These are phyloP conservation scores for Vulpes ferrilata DNA, from an alignment of 2,113 vertebrate genomes.

Conservation along the genomic window DNA sequence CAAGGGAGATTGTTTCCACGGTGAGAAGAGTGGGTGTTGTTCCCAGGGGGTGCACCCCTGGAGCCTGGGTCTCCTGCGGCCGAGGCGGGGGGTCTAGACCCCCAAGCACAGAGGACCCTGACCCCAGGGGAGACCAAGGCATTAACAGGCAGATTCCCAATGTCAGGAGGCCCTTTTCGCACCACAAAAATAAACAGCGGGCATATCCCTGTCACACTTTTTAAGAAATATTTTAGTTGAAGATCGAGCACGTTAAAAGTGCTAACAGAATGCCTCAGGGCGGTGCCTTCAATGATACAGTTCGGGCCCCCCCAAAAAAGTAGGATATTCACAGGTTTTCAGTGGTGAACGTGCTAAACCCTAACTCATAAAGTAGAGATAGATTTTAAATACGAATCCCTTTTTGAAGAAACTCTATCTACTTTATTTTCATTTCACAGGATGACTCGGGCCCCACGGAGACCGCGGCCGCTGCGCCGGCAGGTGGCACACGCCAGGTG, in stretches of 20 bases:
- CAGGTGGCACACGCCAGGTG: no score
- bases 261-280: neutral
- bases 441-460: neutral
- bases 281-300: neutral
- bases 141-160: neutral
- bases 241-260: neutral
- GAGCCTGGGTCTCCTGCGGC: no score
- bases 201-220: neutral
- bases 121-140: neutral
- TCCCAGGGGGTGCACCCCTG: no score
- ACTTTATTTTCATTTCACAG: constrained; percentile 38
- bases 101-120: neutral
- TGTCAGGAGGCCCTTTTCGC: neutral
- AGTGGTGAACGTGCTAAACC: neutral
- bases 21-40: neutral
- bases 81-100: no score
- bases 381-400: neutral
- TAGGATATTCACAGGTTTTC: neutral
- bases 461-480: no score
- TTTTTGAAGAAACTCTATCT: constrained; percentile 8
- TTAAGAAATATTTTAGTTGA: neutral
- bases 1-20: neutral
- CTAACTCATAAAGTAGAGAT: neutral
- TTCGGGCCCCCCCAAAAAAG: neutral
- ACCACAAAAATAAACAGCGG: neutral